A percentile compares a stretch with the other conserved stretches of the same genome.
phyloP scores from a whole-genome alignment of 2,888 invertebrate species.

The Lymantria monacha region DNA sequence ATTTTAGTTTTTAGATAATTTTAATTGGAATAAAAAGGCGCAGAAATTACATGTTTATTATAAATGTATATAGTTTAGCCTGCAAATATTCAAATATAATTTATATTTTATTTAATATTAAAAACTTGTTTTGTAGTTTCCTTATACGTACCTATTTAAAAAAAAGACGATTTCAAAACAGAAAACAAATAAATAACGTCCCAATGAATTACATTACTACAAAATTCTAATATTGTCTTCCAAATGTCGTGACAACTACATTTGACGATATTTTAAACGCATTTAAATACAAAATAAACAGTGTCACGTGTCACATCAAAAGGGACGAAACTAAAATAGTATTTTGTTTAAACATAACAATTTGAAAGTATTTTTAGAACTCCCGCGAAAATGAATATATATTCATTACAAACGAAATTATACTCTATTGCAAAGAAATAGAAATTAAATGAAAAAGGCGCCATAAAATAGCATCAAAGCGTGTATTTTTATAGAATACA shows the following conservation, averaged over 20 bases:
- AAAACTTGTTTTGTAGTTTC: too few relatives aligned
- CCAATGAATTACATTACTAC: background rate
- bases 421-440: constrained; percentile 4
- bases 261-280: constrained; percentile 44
- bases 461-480: background rate
- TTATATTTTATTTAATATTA: too few relatives aligned
- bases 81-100: too few relatives aligned
- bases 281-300: constrained; percentile 43
- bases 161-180: background rate
- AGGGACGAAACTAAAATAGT: constrained; percentile 41
- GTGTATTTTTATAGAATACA: background rate
- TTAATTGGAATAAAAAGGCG: too few relatives aligned
- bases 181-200: background rate
- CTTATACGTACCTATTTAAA: too few relatives aligned
- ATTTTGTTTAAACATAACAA: constrained; percentile 39
- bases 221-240: constrained; percentile 26
- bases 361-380: constrained; percentile 33
- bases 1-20: too few relatives aligned
- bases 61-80: too few relatives aligned
- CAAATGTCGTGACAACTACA: constrained; percentile 30
- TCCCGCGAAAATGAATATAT: background rate
- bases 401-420: constrained; percentile 3
- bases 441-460: background rate
- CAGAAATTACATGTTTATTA: too few relatives aligned
- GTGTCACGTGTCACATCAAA: constrained; percentile 54